Conservation (phyloP, 2,113 vertebrate species). For the Tachysurus fulvidraco region DNA sequence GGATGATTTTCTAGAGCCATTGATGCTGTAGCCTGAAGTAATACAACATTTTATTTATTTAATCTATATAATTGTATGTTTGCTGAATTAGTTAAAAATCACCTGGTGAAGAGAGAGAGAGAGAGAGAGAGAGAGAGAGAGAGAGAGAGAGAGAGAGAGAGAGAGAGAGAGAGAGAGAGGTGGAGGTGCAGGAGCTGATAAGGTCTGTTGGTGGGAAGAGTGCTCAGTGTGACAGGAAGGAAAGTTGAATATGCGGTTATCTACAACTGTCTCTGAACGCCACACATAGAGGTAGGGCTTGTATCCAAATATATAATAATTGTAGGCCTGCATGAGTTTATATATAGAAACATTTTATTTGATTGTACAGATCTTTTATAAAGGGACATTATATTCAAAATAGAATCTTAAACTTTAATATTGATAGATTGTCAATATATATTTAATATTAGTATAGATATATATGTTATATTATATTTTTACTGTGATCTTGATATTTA, state of each 20-base stretch:
- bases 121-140: background rate
- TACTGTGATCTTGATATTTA: background rate
- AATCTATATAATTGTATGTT: background rate
- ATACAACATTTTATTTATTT: background rate
- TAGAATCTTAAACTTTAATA: background rate
- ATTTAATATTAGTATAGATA: too few relatives aligned
- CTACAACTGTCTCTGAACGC: constrained; percentile 2
- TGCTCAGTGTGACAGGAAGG: background rate
- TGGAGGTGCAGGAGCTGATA: background rate
- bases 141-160: background rate
- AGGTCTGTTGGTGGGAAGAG: background rate
- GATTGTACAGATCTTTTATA: background rate
- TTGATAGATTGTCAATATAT: too few relatives aligned
- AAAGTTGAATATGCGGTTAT: constrained; percentile 8
- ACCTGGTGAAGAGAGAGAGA: too few relatives aligned
- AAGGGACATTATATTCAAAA: background rate
- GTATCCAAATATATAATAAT: background rate
- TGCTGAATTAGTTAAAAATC: constrained; percentile 12
- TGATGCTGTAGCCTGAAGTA: background rate
- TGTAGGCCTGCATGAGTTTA: background rate
- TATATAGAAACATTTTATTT: background rate
- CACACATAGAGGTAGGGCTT: constrained; percentile 52
- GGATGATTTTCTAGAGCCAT: background rate
- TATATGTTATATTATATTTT: too few relatives aligned
- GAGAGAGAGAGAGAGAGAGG: background rate